Evolutionary conservation across 2,113 vertebrate genomes (phyloP).

Genomic region (Aldabrachelys gigantea): DNA sequence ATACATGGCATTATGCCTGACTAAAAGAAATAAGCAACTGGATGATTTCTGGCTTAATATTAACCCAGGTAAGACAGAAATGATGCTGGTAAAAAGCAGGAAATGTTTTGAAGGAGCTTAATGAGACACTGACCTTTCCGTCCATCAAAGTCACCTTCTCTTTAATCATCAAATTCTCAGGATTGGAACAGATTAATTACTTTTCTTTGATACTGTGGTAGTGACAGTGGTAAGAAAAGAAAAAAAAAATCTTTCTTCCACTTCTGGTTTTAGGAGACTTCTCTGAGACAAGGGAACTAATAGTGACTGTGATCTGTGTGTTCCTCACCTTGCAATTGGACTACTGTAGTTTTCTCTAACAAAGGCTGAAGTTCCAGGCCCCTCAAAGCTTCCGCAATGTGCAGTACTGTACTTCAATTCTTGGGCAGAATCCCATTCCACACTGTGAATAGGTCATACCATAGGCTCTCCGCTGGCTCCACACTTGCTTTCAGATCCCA

Average conservation of each 20-base stretch:
- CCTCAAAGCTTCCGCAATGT: neutral
- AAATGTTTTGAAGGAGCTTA: neutral
- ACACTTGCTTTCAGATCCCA: neutral
- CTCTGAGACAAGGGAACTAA: fast-evolving
- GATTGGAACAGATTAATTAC: neutral
- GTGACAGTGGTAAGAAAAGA: neutral
- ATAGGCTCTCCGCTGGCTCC: neutral
- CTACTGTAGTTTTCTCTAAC: neutral
- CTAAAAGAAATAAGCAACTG: neutral
- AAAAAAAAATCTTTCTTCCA: neutral
- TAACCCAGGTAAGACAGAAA: neutral
- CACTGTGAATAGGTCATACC: neutral
- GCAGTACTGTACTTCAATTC: neutral
- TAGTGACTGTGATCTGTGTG: neutral
- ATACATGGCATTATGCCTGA: neutral
- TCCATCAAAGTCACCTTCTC: neutral
- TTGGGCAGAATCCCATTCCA: neutral
- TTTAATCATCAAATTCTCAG: fast-evolving
- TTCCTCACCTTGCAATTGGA: neutral
- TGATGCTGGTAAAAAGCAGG: neutral
- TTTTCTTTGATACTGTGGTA: neutral
- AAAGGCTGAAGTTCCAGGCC: neutral
- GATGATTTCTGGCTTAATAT: neutral
- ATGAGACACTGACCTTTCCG: neutral
- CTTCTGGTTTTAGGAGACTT: neutral